Evolutionary conservation across 1,140 invertebrate species (phyloP).

Genomic region (Arctopsyche grandis): DNA sequence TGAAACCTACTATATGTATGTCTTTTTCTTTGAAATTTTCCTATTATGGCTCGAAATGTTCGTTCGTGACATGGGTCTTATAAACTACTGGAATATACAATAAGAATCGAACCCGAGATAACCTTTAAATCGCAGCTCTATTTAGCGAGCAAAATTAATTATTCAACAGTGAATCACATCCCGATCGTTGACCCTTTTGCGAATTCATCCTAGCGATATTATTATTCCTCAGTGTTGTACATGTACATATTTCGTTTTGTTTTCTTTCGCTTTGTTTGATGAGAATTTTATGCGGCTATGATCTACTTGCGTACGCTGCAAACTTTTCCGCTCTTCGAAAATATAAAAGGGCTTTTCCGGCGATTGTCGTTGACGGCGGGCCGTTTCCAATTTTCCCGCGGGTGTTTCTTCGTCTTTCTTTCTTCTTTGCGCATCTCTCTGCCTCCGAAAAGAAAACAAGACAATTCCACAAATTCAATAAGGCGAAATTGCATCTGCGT

Average conservation of each 20-base stretch:
- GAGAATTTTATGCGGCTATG: conserved; percentile 1
- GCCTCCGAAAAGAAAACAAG: conserved; percentile 16
- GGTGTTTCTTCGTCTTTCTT: neutral
- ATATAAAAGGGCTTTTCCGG: neutral
- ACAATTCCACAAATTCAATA: conserved; percentile 37
- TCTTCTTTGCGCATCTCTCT: neutral
- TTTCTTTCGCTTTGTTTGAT: neutral
- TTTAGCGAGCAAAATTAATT: no score
- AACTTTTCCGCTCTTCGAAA: neutral
- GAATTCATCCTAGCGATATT: no score
- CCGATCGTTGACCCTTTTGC: no score
- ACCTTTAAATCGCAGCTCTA: no score
- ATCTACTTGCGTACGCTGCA: neutral
- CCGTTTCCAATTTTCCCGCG: conserved; percentile 7
- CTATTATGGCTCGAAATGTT: no score
- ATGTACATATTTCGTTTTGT: neutral
- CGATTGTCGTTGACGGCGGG: neutral
- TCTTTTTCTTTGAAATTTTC: no score
- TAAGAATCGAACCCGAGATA: no score
- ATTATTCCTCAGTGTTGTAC: no score
- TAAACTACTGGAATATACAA: no score
- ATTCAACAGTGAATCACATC: no score
- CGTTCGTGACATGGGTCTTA: no score
- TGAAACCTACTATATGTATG: no score
- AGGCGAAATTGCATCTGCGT: conserved; percentile 35